Base-by-base conservation (phyloP, 1,140 invertebrate species). In the Drosophila lini region DNA sequence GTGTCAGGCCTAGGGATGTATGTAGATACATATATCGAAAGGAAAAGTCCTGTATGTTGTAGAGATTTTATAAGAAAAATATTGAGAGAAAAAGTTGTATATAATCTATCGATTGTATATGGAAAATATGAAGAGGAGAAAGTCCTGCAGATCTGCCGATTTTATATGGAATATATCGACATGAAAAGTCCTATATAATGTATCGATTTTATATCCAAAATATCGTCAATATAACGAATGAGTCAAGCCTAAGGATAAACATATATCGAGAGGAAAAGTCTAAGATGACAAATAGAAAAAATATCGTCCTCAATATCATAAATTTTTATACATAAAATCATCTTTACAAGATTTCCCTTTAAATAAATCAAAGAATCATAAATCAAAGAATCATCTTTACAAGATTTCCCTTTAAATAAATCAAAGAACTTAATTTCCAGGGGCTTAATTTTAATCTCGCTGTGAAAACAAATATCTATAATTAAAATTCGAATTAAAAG, bases 401-500 rank as follows among this genome's bases (percentile, higher is more conserved):
- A 32, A 5, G 5, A 42, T 19, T 42, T 16, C 16, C 41, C 3
- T 16, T 11, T 3, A 32, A 50, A 11, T 32, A 32, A 32, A 11
- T 50, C n/a, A 28, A n/a, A 28, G 25, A 28, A 48, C 25, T 28
- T 48, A 28, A 28, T 48, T 28, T 28, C 13, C 15, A 48, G 22
- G 15, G 3, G 1, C 1, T n/a, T 15, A 28, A 28, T 25, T 47
- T 25, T 1, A 9, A 22, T 25, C 7, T 15, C 28, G 2, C 28
- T 16, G 0, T 0, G 13, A 47, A 31, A 19, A 36, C 32, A 36
- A 53, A 53, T 36, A 15, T 3, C 22, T 25, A 55, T n/a, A 38
- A 38, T 55, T 55, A 38, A 38, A n/a, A 38, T 10, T 2, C 4
- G 34, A 55, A 53, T 53, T 53, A 36, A 36, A 53, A 22, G 9